Percentiles rank a stretch among this genome's conserved stretches.
These are phyloP conservation scores for Apotomis betuletana DNA, from an alignment of 2,888 invertebrate genomes.

Conservation along the genomic window DNA sequence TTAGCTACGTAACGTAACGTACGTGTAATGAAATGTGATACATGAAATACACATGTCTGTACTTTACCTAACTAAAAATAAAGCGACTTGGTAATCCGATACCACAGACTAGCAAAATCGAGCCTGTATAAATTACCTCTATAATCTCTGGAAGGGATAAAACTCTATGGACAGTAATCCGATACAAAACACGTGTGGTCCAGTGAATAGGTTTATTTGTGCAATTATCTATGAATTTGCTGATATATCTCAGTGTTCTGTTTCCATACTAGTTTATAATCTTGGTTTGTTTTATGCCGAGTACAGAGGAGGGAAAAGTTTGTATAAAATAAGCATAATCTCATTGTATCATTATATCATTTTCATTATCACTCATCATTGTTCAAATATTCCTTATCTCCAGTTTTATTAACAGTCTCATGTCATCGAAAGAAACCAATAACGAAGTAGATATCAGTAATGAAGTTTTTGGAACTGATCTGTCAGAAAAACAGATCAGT, in stretches of 20 bases:
- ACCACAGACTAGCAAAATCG: slow-evolving; percentile 23
- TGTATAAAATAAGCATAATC: neutral
- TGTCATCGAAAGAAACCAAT: no score
- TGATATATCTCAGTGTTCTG: slow-evolving; percentile 6
- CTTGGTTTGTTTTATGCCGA: neutral
- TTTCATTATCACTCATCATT: no score
- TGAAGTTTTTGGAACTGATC: no score
- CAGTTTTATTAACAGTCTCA: no score
- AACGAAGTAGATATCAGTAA: no score
- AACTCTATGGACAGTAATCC: slow-evolving; percentile 41
- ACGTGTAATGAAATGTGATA: neutral
- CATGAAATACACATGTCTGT: slow-evolving; percentile 13
- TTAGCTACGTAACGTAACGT: neutral
- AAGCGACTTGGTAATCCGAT: slow-evolving; percentile 31
- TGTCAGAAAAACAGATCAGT: no score
- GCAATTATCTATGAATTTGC: slow-evolving; percentile 33
- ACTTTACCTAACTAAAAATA: slow-evolving; percentile 29
- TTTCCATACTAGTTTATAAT: neutral
- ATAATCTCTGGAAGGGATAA: slow-evolving; percentile 41
- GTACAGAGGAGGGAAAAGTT: neutral
- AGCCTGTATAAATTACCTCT: slow-evolving; percentile 35
- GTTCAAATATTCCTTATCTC: no score
- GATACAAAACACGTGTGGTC: slow-evolving; percentile 44
- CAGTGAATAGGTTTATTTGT: slow-evolving; percentile 37
- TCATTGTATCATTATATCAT: no score